Conservation (phyloP, 2,888 invertebrate genomes). For the Diaperis boleti region DNA sequence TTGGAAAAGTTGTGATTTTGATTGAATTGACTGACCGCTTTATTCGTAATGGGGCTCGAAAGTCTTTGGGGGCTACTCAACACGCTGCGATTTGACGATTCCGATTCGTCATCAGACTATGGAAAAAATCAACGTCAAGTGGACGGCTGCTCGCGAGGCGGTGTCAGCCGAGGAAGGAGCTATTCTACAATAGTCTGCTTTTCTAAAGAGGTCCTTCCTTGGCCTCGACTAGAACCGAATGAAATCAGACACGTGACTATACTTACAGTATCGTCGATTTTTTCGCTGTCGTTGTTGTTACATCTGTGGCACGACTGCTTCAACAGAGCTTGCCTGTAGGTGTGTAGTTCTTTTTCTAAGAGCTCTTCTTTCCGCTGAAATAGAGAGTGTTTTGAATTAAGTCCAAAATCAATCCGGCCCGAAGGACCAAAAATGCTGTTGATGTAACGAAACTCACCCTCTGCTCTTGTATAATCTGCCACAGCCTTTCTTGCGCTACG, state of each 20-base stretch:
- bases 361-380: slow-evolving; percentile 81
- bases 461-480: slow-evolving; percentile 85
- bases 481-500: slow-evolving; percentile 81
- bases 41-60: slow-evolving; percentile 44
- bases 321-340: slow-evolving; percentile 80
- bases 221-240: no score
- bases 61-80: slow-evolving; percentile 46
- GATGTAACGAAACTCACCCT: slow-evolving; percentile 69
- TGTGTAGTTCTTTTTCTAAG: slow-evolving; percentile 81
- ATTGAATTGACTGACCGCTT: slow-evolving; percentile 58
- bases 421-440: no score
- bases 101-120: slow-evolving; percentile 50
- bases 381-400: slow-evolving; percentile 8
- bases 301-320: slow-evolving; percentile 77
- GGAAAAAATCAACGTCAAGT: slow-evolving; percentile 26
- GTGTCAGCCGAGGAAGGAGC: not conserved
- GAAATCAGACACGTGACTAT: no score
- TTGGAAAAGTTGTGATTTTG: slow-evolving; percentile 13
- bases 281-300: slow-evolving; percentile 68
- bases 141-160: not conserved
- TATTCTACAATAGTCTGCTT: not conserved
- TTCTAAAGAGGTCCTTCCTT: no score
- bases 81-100: slow-evolving; percentile 45
- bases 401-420: no score
- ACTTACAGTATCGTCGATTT: slow-evolving; percentile 73